Evolutionary conservation across 2,113 vertebrate genomes (phyloP), one percentile per base, ranked within the genome.

Genomic region (Tylochromis polylepis): DNA sequence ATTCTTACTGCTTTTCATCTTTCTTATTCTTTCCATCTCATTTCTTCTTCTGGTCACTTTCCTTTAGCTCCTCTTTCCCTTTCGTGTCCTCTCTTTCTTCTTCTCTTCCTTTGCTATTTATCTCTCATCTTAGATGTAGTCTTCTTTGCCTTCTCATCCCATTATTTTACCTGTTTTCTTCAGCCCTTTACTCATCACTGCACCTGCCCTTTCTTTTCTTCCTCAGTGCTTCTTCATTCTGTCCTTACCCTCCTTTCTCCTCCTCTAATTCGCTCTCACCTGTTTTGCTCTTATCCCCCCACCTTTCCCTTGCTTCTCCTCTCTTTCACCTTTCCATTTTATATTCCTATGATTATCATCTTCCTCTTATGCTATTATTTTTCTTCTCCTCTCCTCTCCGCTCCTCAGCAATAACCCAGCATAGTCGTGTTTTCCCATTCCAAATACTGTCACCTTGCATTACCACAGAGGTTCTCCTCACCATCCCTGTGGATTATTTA

Each of bases 371-470:
- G 65, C 51, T 59, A 84, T 93, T 88, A 89, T 89, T 85, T 78
- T 82, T 67, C 14, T 18, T 31, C 59, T 46, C 15, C 43, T 58
- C 36, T 41, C 70, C 53, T 27, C 51, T 86, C 80, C 34, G 58
- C 60, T 82, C 56, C 36, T 88, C 89, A 83, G 60, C 36, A 22
- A 82, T 92, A 93, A 88, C 79, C 87, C 77, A 57, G 56, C 93
- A 91, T 88, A 75, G 82, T 67, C 18, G 53, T 92, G 89, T 94
- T 93, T 91, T 90, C 84, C 89, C 85, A 90, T 93, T 89, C 88
- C 87, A 91, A 81, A 88, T 82, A 5, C 87, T 94, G 93, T 93
- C 94, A 92, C 91, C 89, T 91, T 90, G 82, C 82, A 93, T 94
- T 94, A 93, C 91, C 80, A 89, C 83, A 84, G 75, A 87, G 72